These are phyloP conservation scores for Anabas testudineus DNA, from an alignment of 2,797 vertebrate species.

Conservation along the genomic window DNA sequence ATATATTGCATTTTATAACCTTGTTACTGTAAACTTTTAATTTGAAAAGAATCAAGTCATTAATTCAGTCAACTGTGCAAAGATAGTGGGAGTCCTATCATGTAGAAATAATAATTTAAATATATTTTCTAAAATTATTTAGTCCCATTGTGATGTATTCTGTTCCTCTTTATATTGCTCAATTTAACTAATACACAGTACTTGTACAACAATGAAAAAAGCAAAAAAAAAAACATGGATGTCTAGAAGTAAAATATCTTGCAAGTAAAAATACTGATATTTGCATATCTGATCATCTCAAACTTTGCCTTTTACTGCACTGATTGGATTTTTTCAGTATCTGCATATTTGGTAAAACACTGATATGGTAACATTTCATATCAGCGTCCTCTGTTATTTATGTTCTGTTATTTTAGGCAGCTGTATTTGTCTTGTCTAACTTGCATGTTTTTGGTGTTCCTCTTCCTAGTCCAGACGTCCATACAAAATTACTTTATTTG, in stretches of 20 bases:
- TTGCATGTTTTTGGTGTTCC: background rate
- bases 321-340: too few relatives aligned
- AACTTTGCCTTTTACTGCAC: background rate
- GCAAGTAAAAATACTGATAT: background rate
- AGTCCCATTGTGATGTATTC: background rate
- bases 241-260: background rate
- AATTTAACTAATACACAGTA: background rate
- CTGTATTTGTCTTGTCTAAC: background rate
- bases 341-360: too few relatives aligned
- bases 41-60: background rate
- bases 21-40: background rate
- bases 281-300: background rate
- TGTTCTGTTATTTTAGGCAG: background rate
- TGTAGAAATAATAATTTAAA: background rate
- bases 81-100: background rate
- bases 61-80: too few relatives aligned
- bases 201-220: too few relatives aligned
- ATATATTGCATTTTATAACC: background rate
- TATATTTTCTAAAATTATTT: too few relatives aligned
- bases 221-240: too few relatives aligned
- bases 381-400: background rate
- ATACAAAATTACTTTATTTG: too few relatives aligned
- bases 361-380: too few relatives aligned
- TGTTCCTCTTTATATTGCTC: background rate
- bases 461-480: background rate